Conservation (phyloP, 2,113 vertebrate species). For the Chaetura pelagica region DNA sequence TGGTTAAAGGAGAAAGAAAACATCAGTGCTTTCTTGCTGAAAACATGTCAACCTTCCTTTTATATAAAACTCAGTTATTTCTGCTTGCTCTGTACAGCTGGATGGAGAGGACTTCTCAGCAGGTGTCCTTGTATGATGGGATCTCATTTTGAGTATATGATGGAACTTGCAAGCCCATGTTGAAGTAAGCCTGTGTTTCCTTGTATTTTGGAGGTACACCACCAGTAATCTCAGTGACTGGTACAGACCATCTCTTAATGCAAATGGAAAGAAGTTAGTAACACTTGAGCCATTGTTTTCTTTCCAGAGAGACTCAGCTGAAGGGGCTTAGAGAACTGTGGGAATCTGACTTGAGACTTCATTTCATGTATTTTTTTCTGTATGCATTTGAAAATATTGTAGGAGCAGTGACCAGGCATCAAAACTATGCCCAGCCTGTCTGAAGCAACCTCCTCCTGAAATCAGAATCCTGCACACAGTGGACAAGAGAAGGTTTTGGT, state of each 20-base stretch:
- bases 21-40: background rate
- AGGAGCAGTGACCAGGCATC: background rate
- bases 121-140: background rate
- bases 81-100: background rate
- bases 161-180: background rate
- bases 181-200: background rate
- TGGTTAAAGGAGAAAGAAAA: background rate
- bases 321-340: constrained; percentile 1
- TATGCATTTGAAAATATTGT: background rate
- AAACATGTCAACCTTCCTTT: background rate
- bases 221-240: background rate
- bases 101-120: background rate
- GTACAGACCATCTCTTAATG: constrained; percentile 6
- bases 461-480: background rate
- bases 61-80: background rate
- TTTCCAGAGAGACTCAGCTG: constrained; percentile 9
- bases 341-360: background rate
- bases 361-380: background rate
- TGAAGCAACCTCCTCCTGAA: background rate
- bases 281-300: constrained; percentile 2
- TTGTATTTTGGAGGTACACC: background rate
- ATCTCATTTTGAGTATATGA: background rate
- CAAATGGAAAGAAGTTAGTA: constrained; percentile 1
- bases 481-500: background rate
- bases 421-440: background rate